Conservation (phyloP, 2,113 vertebrate species). For the Chiloscyllium plagiosum region DNA sequence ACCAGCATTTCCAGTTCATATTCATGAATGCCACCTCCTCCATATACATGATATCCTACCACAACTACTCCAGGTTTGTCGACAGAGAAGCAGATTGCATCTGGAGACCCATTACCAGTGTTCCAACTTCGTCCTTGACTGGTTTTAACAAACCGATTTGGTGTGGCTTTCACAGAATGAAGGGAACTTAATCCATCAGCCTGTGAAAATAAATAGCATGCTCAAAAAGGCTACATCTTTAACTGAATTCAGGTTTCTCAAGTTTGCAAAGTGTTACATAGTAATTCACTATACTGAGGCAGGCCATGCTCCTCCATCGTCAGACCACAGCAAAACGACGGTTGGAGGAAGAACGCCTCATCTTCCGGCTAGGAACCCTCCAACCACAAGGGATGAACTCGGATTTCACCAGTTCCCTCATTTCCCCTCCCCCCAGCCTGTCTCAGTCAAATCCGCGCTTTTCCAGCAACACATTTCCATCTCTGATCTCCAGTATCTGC, state of each 20-base stretch:
- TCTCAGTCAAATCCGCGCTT: no score
- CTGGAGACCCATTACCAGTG: slow-evolving; percentile 94
- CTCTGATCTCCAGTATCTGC: no score
- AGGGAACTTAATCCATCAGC: slow-evolving; percentile 88
- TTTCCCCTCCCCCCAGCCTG: no score
- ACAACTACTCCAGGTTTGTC: slow-evolving; percentile 92
- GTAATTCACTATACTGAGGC: background rate
- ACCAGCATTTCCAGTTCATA: slow-evolving; percentile 93
- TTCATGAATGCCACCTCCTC: slow-evolving; percentile 95
- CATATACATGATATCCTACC: slow-evolving; percentile 94
- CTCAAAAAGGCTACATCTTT: background rate
- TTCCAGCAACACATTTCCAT: no score
- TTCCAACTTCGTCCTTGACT: slow-evolving; percentile 99
- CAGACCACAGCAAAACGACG: no score
- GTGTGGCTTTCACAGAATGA: slow-evolving; percentile 89
- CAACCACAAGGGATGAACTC: no score
- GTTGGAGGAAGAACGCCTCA: no score
- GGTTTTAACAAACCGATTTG: slow-evolving; percentile 93
- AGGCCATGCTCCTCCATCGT: no score
- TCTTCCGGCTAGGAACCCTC: no score
- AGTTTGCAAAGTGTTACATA: background rate
- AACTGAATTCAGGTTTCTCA: background rate
- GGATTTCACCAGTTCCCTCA: no score
- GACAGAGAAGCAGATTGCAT: slow-evolving; percentile 93
- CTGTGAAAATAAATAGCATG: slow-evolving; percentile 48